Base-by-base conservation (phyloP, 2,888 invertebrate genomes). In the Hemicrepidius hirtus region DNA sequence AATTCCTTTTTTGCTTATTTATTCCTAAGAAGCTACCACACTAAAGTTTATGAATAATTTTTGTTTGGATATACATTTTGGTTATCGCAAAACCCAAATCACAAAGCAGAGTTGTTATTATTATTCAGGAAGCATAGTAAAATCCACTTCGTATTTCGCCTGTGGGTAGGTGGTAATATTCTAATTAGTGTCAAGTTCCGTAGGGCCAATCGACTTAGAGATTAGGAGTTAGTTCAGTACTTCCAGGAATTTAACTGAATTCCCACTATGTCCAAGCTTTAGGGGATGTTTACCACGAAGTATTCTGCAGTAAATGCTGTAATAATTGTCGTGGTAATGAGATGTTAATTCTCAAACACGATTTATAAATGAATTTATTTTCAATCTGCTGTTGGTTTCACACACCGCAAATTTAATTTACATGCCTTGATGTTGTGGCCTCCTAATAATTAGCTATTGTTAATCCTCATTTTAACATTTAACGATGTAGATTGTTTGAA, bases 221-320 rank as follows among this genome's bases (percentile, higher is more conserved):
- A 65, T 65, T 65, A 53, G 64, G 35, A 65, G 63, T 63, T 63
- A 49, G 63, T 63, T 63, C 28, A 32, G 63, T 44, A 46, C 64
- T 65, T 65, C 64, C 53, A 50, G 35, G 64, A 65, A 65, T 65
- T 65, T 53, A 49, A 40, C 53, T 53, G 10, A 40, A 65, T 65
- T 65, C 24, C 12, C 53, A 35, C 28, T 63, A 35, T 65, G 64
- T 65, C 46, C 63, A 7, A 3, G 46, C 63, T 46, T 40, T 28
- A 46, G 32, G 28, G 63, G 46, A 49, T 46, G 63, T 46, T 63
- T 63, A 63, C 49, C 32, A 46, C 12, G n/a, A 49, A 63, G 21
- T 21, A 40, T 21, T 44, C 24, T 40, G 40, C 6, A 60, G 21
- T 21, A 60, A 60, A 44, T 16, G 57, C 18, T 18, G 13, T n/a